Conservation (phyloP, 2,113 vertebrate species). For the Nyctereutes procyonoides region DNA sequence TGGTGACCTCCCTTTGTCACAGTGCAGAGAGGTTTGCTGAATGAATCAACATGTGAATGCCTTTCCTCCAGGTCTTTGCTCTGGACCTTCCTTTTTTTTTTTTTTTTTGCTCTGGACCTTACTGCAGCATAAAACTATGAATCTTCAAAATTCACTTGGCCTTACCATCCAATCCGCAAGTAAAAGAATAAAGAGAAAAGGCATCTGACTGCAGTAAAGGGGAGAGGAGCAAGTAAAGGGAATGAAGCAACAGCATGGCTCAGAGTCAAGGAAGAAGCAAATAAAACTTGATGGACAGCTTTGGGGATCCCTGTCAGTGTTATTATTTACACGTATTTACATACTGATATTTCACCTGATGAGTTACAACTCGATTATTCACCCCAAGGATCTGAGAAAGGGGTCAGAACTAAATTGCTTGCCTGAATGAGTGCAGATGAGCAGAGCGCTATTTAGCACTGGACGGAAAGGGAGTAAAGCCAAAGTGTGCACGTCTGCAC, state of each 20-base stretch:
- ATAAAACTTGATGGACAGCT: background rate
- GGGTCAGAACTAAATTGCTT: constrained; percentile 48
- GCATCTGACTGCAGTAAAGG: background rate
- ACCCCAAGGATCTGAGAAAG: constrained; percentile 48
- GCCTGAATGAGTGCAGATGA: constrained; percentile 69
- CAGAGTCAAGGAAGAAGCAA: background rate
- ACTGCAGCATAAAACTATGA: background rate
- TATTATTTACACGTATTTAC: background rate
- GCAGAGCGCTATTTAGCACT: constrained; percentile 34
- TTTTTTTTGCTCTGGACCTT: background rate
- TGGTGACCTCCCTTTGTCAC: background rate
- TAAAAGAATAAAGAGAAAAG: background rate
- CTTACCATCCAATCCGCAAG: background rate
- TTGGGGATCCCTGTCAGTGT: background rate
- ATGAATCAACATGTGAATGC: background rate
- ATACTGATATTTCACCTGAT: background rate
- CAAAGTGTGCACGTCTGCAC: background rate
- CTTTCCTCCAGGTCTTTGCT: background rate
- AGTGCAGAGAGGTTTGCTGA: background rate
- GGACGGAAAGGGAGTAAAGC: constrained; percentile 64
- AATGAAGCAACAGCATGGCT: background rate
- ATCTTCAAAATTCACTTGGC: background rate
- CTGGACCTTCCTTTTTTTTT: background rate
- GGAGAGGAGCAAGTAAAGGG: background rate
- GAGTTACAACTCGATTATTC: constrained; percentile 51